Evolutionary conservation across 2,888 invertebrate genomes (phyloP).

Genomic region (Plagodis pulveraria): DNA sequence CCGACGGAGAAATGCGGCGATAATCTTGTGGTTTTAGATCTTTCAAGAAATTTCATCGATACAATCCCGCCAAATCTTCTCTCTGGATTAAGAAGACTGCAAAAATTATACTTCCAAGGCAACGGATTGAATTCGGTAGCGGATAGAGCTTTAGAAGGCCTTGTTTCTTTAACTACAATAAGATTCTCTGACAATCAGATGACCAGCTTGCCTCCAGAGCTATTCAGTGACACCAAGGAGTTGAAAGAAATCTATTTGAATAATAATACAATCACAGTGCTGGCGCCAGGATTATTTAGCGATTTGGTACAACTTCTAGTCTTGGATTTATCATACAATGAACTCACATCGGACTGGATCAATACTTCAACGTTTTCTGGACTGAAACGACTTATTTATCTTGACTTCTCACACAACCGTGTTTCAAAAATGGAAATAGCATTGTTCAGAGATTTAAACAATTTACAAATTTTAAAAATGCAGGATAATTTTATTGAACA

Average conservation of each 20-base stretch:
- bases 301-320: slow-evolving; percentile 90
- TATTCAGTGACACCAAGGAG: slow-evolving; percentile 91
- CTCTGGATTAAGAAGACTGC: slow-evolving; percentile 88
- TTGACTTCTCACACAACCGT: slow-evolving; percentile 91
- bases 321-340: slow-evolving; percentile 91
- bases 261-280: slow-evolving; percentile 92
- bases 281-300: slow-evolving; percentile 92
- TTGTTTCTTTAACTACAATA: slow-evolving; percentile 89
- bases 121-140: slow-evolving; percentile 91
- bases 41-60: slow-evolving; percentile 92
- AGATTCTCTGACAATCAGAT: slow-evolving; percentile 93
- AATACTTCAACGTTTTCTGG: slow-evolving; percentile 92
- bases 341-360: slow-evolving; percentile 93
- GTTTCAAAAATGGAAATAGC: slow-evolving; percentile 90
- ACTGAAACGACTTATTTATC: slow-evolving; percentile 89
- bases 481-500: slow-evolving; percentile 92
- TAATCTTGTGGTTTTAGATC: slow-evolving; percentile 88
- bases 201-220: slow-evolving; percentile 91
- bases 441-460: slow-evolving; percentile 91
- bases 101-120: slow-evolving; percentile 90
- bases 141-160: slow-evolving; percentile 91
- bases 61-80: slow-evolving; percentile 89
- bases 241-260: slow-evolving; percentile 92
- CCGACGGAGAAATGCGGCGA: slow-evolving; percentile 88
- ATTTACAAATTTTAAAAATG: slow-evolving; percentile 91